phyloP scores from a whole-genome alignment of 1,140 invertebrate species.

The Drosophila kepulauana region DNA sequence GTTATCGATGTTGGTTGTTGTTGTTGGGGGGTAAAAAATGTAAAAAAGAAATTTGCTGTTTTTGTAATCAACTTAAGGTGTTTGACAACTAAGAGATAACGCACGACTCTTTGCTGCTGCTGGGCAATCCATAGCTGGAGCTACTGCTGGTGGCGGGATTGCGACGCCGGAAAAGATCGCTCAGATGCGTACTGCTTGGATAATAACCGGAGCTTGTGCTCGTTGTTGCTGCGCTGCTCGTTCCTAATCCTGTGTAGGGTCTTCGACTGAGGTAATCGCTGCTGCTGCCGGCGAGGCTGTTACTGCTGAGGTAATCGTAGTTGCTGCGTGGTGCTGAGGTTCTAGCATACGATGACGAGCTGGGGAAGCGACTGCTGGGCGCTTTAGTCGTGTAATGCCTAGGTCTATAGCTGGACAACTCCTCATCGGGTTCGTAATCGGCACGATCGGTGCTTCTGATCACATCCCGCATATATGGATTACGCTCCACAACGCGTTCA shows the following conservation, averaged over 20 bases:
- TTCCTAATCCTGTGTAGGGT: conserved; percentile 39
- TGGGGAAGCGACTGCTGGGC: conserved; percentile 65
- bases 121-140: conserved; percentile 50
- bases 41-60: conserved; percentile 63
- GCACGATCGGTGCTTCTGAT: conserved; percentile 61
- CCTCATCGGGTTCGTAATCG: conserved; percentile 55
- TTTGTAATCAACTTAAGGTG: conserved; percentile 51
- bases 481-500: conserved; percentile 75
- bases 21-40: conserved; percentile 41
- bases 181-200: conserved; percentile 63
- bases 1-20: conserved; percentile 23
- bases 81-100: conserved; percentile 71
- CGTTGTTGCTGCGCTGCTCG: conserved; percentile 2
- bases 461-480: conserved; percentile 82
- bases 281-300: background rate
- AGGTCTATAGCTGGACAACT: conserved; percentile 63
- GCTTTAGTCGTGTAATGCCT: conserved; percentile 53
- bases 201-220: conserved; percentile 42
- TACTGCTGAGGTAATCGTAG: conserved; percentile 67
- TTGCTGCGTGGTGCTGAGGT: conserved; percentile 33
- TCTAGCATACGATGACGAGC: conserved; percentile 22
- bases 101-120: conserved; percentile 82
- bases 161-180: conserved; percentile 72
- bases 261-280: conserved; percentile 57
- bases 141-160: conserved; percentile 52